Percentiles rank a stretch among this genome's conserved stretches.
These are phyloP conservation scores for Babyrousa celebensis DNA, from an alignment of 2,797 vertebrate species.

Conservation along the genomic window DNA sequence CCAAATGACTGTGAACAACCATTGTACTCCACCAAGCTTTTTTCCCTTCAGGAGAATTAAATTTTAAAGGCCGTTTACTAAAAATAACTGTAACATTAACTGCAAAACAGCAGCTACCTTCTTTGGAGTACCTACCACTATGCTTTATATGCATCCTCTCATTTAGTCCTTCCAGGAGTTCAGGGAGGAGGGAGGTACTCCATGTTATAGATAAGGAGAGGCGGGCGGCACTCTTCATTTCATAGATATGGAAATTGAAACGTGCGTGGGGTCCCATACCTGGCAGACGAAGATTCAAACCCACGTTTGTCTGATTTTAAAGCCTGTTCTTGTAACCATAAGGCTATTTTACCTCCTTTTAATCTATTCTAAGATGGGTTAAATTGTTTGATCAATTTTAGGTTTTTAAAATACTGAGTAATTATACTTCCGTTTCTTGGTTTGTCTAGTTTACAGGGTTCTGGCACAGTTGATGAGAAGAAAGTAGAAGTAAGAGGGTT, in stretches of 20 bases:
- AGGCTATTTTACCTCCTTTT: neutral
- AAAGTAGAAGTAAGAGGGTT: conserved; percentile 1
- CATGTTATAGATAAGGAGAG: neutral
- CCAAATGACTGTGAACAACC: neutral
- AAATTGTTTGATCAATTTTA: neutral
- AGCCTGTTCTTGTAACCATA: neutral
- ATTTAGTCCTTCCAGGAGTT: neutral
- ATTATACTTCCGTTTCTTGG: neutral
- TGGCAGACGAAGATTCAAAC: neutral
- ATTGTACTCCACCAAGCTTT: neutral
- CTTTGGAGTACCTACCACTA: neutral
- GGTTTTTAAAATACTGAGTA: neutral
- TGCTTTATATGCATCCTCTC: neutral
- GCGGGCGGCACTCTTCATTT: neutral
- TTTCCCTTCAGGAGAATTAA: conserved; percentile 9
- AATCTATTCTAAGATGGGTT: neutral
- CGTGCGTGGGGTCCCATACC: neutral
- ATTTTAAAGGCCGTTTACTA: neutral
- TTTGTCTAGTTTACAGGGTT: neutral
- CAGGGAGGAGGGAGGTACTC: neutral
- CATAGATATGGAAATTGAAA: neutral
- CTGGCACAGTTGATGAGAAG: neutral
- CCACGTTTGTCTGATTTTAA: neutral
- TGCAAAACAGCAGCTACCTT: neutral
- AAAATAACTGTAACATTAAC: neutral